These are phyloP conservation scores for Pionites leucogaster DNA, from an alignment of 2,113 vertebrate genomes.

Conservation along the genomic window DNA sequence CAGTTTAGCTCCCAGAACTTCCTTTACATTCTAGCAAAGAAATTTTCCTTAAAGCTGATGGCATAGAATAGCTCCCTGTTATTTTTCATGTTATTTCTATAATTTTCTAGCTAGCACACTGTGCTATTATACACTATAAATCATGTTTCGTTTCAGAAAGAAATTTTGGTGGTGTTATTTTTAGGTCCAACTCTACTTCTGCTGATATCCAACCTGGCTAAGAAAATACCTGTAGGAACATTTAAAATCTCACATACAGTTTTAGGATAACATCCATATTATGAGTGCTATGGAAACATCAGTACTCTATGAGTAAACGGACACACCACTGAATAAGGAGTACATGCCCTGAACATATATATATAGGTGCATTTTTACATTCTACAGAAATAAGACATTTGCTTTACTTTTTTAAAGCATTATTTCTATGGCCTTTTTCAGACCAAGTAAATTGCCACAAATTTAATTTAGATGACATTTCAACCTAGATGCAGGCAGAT, in stretches of 20 bases:
- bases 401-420: neutral
- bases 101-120: neutral
- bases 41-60: neutral
- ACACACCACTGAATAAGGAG: neutral
- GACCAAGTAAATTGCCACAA: neutral
- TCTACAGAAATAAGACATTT: neutral
- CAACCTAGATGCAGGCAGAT: neutral
- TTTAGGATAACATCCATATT: neutral
- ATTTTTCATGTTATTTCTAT: conserved; percentile 22
- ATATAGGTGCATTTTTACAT: neutral
- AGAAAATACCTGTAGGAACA: conserved; percentile 14
- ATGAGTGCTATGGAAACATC: neutral
- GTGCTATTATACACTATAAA: conserved; percentile 2
- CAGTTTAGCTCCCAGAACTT: neutral
- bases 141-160: conserved; percentile 7
- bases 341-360: neutral
- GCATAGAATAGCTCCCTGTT: neutral
- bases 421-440: conserved; percentile 14
- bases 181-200: conserved; percentile 1
- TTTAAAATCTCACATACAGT: neutral
- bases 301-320: neutral
- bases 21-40: neutral
- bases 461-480: conserved; percentile 29
- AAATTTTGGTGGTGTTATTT: conserved; percentile 23
- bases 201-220: neutral